Conservation (phyloP, 2,888 invertebrate genomes). For the Galerucella calmariensis region DNA sequence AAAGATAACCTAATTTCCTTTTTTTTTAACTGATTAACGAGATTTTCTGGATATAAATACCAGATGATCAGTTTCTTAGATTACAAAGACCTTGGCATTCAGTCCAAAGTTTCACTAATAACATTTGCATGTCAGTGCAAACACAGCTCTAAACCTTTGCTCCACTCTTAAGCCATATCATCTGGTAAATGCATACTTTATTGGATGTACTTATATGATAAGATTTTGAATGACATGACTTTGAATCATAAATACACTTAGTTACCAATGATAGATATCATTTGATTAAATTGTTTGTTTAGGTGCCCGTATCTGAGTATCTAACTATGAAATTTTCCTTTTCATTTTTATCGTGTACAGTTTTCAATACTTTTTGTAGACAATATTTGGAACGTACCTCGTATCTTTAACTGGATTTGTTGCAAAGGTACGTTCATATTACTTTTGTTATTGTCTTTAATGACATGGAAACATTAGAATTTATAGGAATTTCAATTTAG, state of each 20-base stretch:
- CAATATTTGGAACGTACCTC: too few relatives aligned
- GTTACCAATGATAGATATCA: background rate
- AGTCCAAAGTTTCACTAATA: background rate
- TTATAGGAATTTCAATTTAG: background rate
- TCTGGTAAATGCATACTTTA: background rate
- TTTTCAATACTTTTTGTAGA: too few relatives aligned
- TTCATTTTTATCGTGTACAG: too few relatives aligned
- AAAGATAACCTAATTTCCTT: background rate
- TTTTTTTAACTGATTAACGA: background rate
- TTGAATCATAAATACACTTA: background rate
- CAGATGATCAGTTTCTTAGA: slow-evolving; percentile 1
- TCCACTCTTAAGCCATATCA: too few relatives aligned
- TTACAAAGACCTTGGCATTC: background rate
- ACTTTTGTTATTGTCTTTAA: background rate
- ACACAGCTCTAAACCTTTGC: too few relatives aligned
- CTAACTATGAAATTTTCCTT: too few relatives aligned
- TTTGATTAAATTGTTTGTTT: too few relatives aligned
- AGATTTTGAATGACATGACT: background rate
- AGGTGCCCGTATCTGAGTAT: too few relatives aligned
- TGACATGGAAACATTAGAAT: slow-evolving; percentile 4
- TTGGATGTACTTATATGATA: background rate
- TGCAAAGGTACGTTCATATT: background rate
- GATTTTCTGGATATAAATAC: background rate
- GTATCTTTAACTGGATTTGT: background rate
- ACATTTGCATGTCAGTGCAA: too few relatives aligned